Evolutionary conservation across 1,140 invertebrate genomes (phyloP).

Genomic region (Megalopta genalis): DNA sequence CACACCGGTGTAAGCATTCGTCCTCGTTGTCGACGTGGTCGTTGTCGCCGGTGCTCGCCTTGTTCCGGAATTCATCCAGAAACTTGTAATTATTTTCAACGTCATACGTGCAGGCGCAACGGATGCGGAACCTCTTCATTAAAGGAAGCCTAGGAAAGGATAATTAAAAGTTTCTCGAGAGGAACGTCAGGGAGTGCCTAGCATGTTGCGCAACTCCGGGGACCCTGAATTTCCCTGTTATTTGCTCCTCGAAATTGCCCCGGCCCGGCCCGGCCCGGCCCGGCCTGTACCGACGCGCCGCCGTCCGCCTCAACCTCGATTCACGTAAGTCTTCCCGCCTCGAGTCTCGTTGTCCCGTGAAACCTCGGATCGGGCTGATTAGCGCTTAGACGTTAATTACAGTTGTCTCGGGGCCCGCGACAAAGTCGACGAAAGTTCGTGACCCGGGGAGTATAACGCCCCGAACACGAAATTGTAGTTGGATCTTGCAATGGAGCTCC

Average conservation of each 20-base stretch:
- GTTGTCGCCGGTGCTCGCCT: slow-evolving; percentile 8
- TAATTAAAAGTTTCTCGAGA: slow-evolving; percentile 71
- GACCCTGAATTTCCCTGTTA: slow-evolving; percentile 34
- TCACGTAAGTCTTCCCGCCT: slow-evolving; percentile 17
- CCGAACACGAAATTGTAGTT: no score
- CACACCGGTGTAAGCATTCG: background rate
- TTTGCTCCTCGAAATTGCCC: slow-evolving; percentile 38
- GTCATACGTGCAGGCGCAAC: slow-evolving; percentile 32
- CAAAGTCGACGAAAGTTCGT: slow-evolving; percentile 38
- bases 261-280: background rate
- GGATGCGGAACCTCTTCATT: slow-evolving; percentile 59
- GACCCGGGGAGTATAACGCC: no score
- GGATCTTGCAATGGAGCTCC: no score
- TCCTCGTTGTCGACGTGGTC: background rate
- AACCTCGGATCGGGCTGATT: slow-evolving; percentile 26
- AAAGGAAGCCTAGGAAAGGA: slow-evolving; percentile 62
- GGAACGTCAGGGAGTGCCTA: slow-evolving; percentile 25
- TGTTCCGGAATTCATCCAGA: slow-evolving; percentile 40
- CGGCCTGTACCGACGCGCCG: background rate
- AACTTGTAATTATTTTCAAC: slow-evolving; percentile 72
- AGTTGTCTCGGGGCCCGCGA: slow-evolving; percentile 26
- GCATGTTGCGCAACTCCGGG: slow-evolving; percentile 30
- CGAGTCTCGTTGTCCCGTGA: slow-evolving; percentile 39
- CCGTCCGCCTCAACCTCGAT: slow-evolving; percentile 18
- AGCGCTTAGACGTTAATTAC: slow-evolving; percentile 38